Evolutionary conservation across 2,797 vertebrate genomes (phyloP).

Genomic region (Liparis tanakae): DNA sequence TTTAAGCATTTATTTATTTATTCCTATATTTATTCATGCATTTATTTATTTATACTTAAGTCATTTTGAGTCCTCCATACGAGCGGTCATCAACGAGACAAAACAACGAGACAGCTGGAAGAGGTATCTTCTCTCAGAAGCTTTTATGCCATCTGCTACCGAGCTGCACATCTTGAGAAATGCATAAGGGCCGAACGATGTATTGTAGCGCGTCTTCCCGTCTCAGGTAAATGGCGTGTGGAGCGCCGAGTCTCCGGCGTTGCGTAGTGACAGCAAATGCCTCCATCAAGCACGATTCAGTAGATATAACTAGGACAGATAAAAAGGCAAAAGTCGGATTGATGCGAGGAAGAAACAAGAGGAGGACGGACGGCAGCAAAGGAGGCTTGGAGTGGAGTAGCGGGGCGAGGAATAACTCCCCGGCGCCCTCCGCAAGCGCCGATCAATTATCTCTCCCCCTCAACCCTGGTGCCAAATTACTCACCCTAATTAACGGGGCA

Average conservation of each 20-base stretch:
- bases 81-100: slow-evolving; percentile 54
- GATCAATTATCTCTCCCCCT: slow-evolving; percentile 63
- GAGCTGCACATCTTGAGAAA: slow-evolving; percentile 61
- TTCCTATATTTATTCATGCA: no score
- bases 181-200: slow-evolving; percentile 58
- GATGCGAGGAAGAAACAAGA: slow-evolving; percentile 7
- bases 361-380: background rate
- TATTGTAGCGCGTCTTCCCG: slow-evolving; percentile 32
- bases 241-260: slow-evolving; percentile 32
- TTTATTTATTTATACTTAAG: no score
- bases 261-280: slow-evolving; percentile 43
- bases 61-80: no score
- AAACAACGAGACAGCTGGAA: slow-evolving; percentile 55
- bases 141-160: slow-evolving; percentile 50
- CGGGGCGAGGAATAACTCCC: slow-evolving; percentile 15
- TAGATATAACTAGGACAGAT: slow-evolving; percentile 28
- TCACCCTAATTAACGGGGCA: slow-evolving; percentile 76
- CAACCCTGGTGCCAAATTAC: slow-evolving; percentile 57
- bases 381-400: slow-evolving; percentile 24
- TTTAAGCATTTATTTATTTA: no score
- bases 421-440: slow-evolving; percentile 18
- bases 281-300: slow-evolving; percentile 46
- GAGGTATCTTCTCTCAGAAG: slow-evolving; percentile 37
- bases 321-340: slow-evolving; percentile 27
- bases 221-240: slow-evolving; percentile 45